These are phyloP conservation scores for Sceloporus tristichus DNA, from an alignment of 2,113 vertebrate genomes.

Conservation along the genomic window DNA sequence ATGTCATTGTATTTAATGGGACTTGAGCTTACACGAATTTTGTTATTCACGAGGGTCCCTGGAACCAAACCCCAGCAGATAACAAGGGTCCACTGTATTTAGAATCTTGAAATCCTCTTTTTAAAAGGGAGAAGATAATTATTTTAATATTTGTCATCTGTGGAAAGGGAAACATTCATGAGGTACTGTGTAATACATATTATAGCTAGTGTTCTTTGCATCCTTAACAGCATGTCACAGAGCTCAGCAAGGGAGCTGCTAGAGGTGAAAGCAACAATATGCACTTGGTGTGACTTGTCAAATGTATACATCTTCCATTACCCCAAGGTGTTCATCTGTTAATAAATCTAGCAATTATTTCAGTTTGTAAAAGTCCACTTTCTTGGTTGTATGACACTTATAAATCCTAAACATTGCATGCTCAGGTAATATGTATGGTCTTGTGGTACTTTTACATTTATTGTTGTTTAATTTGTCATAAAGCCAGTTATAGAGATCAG, in stretches of 20 bases:
- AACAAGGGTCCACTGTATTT: background rate
- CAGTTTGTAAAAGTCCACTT: conserved; percentile 57
- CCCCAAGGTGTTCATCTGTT: conserved; percentile 56
- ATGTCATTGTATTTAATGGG: too few species aligned
- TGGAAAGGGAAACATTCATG: conserved; percentile 25
- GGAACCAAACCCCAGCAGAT: too few species aligned
- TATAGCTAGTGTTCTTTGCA: conserved; percentile 33
- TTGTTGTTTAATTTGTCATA: conserved; percentile 39
- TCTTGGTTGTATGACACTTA: conserved; percentile 45
- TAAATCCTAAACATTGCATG: conserved; percentile 43
- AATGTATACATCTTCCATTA: conserved; percentile 56
- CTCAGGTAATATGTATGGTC: conserved; percentile 26
- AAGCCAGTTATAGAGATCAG: conserved; percentile 17
- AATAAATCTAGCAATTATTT: conserved; percentile 65
- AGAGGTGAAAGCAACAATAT: conserved; percentile 41
- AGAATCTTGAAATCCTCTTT: conserved; percentile 33
- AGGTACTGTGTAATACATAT: conserved; percentile 24
- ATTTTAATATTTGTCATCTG: conserved; percentile 33
- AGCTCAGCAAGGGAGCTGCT: conserved; percentile 48
- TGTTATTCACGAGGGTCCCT: too few species aligned
- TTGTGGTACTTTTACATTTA: conserved; percentile 29
- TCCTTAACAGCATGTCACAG: conserved; percentile 17
- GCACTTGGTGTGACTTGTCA: conserved; percentile 39
- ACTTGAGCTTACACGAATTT: too few species aligned
- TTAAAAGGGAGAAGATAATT: background rate